Conservation (phyloP, 2,113 vertebrate species). For the Aptenodytes forsteri region DNA sequence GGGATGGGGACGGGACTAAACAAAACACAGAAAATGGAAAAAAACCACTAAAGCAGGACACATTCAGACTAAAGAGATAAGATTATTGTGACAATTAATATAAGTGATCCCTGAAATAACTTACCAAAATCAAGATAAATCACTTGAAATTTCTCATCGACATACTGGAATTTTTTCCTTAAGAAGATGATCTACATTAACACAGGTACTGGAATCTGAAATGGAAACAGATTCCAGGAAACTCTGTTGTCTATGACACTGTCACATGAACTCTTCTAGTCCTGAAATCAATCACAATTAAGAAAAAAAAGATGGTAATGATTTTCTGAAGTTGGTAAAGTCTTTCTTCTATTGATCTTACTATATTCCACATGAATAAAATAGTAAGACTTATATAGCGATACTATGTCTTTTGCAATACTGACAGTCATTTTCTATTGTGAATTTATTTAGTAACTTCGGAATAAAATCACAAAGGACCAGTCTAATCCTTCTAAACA, state of each 20-base stretch:
- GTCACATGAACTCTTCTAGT: background rate
- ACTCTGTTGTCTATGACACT: background rate
- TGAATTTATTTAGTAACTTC: background rate
- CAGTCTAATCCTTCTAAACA: background rate
- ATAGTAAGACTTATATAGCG: background rate
- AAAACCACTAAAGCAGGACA: background rate
- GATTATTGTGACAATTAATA: background rate
- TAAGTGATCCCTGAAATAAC: background rate
- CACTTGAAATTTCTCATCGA: background rate
- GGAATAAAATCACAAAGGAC: background rate
- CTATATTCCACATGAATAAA: background rate
- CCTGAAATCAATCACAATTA: background rate
- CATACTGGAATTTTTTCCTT: background rate
- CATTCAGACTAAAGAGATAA: background rate
- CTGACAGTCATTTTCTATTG: background rate
- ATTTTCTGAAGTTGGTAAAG: background rate
- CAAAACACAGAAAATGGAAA: background rate
- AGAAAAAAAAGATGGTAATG: background rate
- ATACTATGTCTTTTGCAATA: background rate
- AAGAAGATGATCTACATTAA: background rate
- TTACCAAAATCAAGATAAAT: background rate
- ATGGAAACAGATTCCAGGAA: background rate
- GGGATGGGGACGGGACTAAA: background rate
- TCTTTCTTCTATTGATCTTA: background rate
- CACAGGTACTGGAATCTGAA: background rate